These are phyloP conservation scores for Petromus typicus DNA, from an alignment of 2,113 vertebrate genomes.

Conservation along the genomic window DNA sequence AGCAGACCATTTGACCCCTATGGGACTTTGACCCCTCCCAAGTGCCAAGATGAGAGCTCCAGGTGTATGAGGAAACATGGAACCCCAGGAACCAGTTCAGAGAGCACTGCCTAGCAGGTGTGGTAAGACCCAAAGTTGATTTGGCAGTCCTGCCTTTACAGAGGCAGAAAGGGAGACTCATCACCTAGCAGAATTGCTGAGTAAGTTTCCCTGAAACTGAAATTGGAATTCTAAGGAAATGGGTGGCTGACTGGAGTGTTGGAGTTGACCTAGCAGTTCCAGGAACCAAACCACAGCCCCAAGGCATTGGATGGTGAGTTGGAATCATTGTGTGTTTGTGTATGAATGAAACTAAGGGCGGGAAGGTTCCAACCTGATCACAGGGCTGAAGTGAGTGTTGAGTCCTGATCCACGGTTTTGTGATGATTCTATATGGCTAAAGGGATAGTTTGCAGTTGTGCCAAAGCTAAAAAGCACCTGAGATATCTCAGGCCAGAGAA, in stretches of 20 bases:
- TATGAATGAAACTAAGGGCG: background rate
- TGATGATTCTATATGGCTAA: background rate
- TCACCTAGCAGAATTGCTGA: background rate
- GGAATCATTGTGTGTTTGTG: background rate
- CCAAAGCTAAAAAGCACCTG: too few species aligned
- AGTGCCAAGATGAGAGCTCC: background rate
- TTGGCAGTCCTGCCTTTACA: background rate
- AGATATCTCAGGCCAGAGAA: background rate
- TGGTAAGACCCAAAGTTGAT: background rate
- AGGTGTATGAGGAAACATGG: background rate
- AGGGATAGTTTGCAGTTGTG: too few species aligned
- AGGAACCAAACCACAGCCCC: background rate
- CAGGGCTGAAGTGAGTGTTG: background rate
- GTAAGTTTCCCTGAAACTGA: background rate
- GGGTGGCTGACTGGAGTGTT: background rate
- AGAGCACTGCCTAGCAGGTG: background rate
- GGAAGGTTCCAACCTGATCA: background rate
- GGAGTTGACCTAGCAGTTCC: background rate
- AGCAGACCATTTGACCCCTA: background rate
- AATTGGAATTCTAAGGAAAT: background rate
- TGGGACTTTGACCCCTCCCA: background rate
- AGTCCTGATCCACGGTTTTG: background rate
- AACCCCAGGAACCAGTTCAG: background rate
- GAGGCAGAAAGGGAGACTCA: background rate
- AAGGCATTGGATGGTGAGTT: background rate